Evolutionary conservation across 37 sponge, comb jelly and placozoan species (phyloP).

Genomic region (Chondrilla cf. caribensis): DNA sequence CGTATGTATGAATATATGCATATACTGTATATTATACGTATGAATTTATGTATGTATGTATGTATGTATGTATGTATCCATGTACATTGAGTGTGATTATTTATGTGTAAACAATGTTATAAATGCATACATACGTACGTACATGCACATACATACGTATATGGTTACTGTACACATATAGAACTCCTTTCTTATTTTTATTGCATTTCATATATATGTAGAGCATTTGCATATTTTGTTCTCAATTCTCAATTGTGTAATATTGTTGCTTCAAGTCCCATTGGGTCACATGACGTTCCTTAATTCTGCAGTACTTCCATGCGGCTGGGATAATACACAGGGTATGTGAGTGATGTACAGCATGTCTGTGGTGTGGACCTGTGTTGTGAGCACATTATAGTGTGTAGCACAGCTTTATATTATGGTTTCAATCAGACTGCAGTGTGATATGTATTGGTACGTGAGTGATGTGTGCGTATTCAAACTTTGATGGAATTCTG

Average conservation of each 20-base stretch:
- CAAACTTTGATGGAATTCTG: too few species aligned
- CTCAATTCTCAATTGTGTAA: too few species aligned
- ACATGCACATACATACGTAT: neutral
- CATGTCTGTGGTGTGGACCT: too few species aligned
- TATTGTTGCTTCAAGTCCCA: too few species aligned
- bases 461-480: neutral
- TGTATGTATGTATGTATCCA: neutral
- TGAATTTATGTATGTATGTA: neutral
- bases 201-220: too few species aligned
- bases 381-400: too few species aligned
- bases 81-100: too few species aligned
- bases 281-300: neutral
- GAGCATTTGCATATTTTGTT: too few species aligned
- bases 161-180: too few species aligned
- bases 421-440: neutral
- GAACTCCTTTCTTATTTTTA: too few species aligned
- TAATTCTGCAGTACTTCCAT: slow-evolving; percentile 72
- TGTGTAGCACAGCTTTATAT: too few species aligned
- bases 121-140: neutral
- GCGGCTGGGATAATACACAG: slow-evolving; percentile 91
- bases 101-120: too few species aligned
- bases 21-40: neutral
- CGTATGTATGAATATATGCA: slow-evolving; percentile 16
- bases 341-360: slow-evolving; percentile 51
- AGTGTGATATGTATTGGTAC: neutral